These are phyloP conservation scores for Cataglyphis livida DNA, from an alignment of 2,888 invertebrate genomes.

Conservation along the genomic window DNA sequence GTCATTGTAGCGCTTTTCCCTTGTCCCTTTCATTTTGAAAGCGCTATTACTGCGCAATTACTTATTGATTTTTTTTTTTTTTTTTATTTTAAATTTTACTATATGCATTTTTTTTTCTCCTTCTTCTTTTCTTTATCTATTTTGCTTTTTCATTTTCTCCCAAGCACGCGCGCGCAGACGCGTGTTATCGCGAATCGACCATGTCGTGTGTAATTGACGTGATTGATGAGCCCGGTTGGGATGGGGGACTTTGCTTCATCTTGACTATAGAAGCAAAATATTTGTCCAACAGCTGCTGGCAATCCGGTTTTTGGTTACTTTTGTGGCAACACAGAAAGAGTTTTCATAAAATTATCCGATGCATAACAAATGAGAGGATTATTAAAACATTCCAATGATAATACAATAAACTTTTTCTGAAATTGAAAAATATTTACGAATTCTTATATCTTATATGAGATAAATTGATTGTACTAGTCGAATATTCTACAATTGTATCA, in stretches of 20 bases:
- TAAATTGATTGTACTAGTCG: slow-evolving; percentile 25
- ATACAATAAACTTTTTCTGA: background rate
- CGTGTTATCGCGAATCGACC: slow-evolving; percentile 66
- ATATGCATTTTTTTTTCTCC: background rate
- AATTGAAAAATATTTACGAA: background rate
- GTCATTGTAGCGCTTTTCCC: slow-evolving; percentile 11
- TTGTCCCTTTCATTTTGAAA: background rate
- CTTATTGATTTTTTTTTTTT: slow-evolving; percentile 3
- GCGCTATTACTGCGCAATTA: slow-evolving; percentile 11
- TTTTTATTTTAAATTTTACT: background rate
- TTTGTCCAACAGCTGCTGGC: slow-evolving; percentile 64
- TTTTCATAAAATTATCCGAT: slow-evolving; percentile 15
- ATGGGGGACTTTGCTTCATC: slow-evolving; percentile 69
- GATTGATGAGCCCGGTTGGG: slow-evolving; percentile 68
- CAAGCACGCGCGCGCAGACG: slow-evolving; percentile 33
- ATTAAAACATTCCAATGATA: background rate
- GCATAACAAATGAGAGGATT: background rate
- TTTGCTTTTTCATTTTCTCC: slow-evolving; percentile 37
- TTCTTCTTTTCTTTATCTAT: slow-evolving; percentile 21
- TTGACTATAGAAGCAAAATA: slow-evolving; percentile 62
- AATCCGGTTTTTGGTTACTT: slow-evolving; percentile 62
- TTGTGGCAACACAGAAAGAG: slow-evolving; percentile 33
- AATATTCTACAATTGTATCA: background rate
- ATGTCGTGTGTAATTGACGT: slow-evolving; percentile 73
- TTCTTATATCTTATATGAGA: slow-evolving; percentile 6